A percentile compares a stretch with the other conserved stretches of the same genome.
Evolutionary conservation across 2,113 vertebrate genomes (phyloP).

Genomic region (Hirundichthys speculiger): DNA sequence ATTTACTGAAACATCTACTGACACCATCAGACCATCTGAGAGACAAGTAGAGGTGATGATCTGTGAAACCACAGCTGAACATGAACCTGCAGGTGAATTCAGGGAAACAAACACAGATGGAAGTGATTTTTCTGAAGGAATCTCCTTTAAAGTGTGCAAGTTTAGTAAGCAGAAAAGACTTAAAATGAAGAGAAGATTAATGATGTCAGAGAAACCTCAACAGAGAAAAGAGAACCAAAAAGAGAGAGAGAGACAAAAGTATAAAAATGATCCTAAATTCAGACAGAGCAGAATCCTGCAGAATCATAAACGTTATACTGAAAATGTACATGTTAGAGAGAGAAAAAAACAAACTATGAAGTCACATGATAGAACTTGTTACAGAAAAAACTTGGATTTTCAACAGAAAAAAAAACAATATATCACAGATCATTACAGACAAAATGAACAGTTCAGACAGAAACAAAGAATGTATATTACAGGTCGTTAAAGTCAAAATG

Average conservation of each 20-base stretch:
- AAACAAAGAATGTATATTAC: no score
- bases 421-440: neutral
- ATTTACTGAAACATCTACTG: no score
- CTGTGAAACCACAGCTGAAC: no score
- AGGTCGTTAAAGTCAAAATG: neutral
- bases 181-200: neutral
- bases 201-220: neutral
- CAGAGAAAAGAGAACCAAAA: neutral
- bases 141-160: no score
- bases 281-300: neutral
- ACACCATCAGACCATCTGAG: no score
- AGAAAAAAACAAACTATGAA: no score
- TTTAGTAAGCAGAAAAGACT: no score
- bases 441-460: neutral
- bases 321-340: neutral
- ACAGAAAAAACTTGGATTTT: neutral
- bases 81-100: no score
- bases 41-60: no score
- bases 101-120: no score
- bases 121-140: no score
- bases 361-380: neutral
- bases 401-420: neutral
- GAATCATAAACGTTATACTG: neutral
- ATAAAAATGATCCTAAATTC: neutral
- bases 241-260: neutral